These are phyloP conservation scores for Myanophis thanlyinensis DNA, from an alignment of 2,113 vertebrate species.

Conservation along the genomic window DNA sequence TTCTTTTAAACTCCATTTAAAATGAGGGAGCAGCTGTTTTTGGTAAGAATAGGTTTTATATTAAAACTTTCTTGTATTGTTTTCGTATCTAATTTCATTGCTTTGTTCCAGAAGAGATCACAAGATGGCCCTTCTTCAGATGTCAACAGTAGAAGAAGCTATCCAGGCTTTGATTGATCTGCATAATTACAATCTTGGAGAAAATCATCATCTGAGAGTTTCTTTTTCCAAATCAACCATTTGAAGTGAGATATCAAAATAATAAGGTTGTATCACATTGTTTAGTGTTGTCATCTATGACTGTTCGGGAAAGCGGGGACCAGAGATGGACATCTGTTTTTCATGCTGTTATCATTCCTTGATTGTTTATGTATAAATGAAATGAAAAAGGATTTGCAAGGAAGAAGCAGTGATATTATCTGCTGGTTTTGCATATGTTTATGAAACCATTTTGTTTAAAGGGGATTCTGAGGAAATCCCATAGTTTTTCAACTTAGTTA, in stretches of 20 bases:
- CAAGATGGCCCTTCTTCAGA: constrained; percentile 98
- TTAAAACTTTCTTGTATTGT: constrained; percentile 33
- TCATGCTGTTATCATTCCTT: constrained; percentile 82
- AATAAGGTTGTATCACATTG: constrained; percentile 67
- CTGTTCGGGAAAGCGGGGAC: constrained; percentile 86
- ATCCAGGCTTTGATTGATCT: constrained; percentile 97
- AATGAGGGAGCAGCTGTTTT: neutral
- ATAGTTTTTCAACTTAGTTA: constrained; percentile 77
- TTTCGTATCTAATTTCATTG: constrained; percentile 66
- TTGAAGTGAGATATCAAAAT: constrained; percentile 71
- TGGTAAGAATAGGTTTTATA: neutral
- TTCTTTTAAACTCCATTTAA: constrained; percentile 43
- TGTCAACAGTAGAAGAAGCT: constrained; percentile 96
- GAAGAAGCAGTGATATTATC: constrained; percentile 62
- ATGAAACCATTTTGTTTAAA: constrained; percentile 76
- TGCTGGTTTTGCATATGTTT: constrained; percentile 73
- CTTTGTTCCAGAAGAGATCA: constrained; percentile 88
- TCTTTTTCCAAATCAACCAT: constrained; percentile 99
- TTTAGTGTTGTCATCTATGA: constrained; percentile 80
- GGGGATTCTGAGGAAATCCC: constrained; percentile 68
- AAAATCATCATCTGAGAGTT: constrained; percentile 95
- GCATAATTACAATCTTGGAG: constrained; percentile 98
- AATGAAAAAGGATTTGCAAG: constrained; percentile 58
- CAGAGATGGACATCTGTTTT: constrained; percentile 78
- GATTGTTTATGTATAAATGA: constrained; percentile 63